Evolutionary conservation across 64 coral and sea anemone species (phyloP), one percentile per base, ranked within the genome.

Genomic region (Pachyseris speciosa): DNA sequence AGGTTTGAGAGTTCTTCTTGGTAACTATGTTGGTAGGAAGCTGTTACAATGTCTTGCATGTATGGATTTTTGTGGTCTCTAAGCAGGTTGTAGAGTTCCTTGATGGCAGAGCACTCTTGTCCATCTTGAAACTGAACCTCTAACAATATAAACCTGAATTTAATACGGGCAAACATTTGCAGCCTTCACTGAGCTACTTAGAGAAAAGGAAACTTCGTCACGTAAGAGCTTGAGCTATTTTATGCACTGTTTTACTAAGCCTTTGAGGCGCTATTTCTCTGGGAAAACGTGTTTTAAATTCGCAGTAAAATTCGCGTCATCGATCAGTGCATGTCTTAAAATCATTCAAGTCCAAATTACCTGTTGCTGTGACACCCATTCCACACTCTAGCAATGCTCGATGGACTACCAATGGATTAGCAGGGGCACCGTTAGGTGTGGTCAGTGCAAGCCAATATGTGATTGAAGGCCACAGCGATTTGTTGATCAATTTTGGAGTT

Each of bases 31-130:
- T 72, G 38, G n/a, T 72, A 87, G 4, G 66, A 73, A 0, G 41
- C 9, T 1, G 1, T 22, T 1, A 73, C 48, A 2, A 87, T 19
- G 10, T 87, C 43, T 19, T 36, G 17, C 28, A 55, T 72, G 84
- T 9, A 87, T 7, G 52, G 15, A 49, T 85, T 85, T 39, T 67
- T 85, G 34, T 68, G 83, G 37, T 85, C 83, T 37, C 45, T 85
- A 3, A 85, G 19, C 1, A 53, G 1, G 12, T 87, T 40, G 41
- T 48, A 72, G 2, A 87, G 66, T 25, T 87, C 64, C 30, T 67
- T 67, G 4, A 67, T 67, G 8, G 32, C 64, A 1, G n/a, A 7
- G 2, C 20, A 64, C 27, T 33, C 64, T 7, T 30, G 31, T 34
- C 26, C n/a, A 5, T 67, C 27, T 67, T 34, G 24, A 67, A 67